phyloP scores from a whole-genome alignment of 2,113 vertebrate species.

The Oreochromis niloticus region DNA sequence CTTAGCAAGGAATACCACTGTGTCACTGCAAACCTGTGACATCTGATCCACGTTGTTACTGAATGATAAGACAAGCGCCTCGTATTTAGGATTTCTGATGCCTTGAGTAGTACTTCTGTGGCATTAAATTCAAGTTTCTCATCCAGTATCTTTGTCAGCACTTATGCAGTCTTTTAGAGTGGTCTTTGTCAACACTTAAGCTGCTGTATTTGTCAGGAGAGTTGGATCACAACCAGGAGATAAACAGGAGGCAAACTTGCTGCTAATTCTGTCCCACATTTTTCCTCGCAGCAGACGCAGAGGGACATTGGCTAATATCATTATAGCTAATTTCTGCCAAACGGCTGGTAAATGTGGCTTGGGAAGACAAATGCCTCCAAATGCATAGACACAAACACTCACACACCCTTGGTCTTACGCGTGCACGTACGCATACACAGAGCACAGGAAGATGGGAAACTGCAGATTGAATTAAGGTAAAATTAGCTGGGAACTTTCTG shows the following conservation, averaged over 20 bases:
- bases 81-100: not conserved
- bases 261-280: conserved; percentile 42
- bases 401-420: not conserved
- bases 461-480: conserved; percentile 40
- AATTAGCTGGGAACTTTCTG: conserved; percentile 42
- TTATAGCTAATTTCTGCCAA: conserved; percentile 55
- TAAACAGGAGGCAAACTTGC: conserved; percentile 7
- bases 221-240: not conserved
- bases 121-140: not conserved
- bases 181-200: not conserved
- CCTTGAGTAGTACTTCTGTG: not conserved
- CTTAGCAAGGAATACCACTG: not conserved
- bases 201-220: not conserved
- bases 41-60: not conserved
- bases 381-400: not conserved
- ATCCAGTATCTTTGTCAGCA: not conserved
- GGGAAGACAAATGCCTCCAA: not conserved
- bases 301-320: conserved; percentile 45
- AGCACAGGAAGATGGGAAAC: not conserved
- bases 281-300: not conserved
- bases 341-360: conserved; percentile 22
- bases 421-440: not conserved
- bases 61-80: not conserved
- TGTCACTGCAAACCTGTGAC: not conserved
- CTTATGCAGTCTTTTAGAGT: not conserved